phyloP scores from a whole-genome alignment of 2,888 invertebrate genomes.

The Dilophus febrilis region DNA sequence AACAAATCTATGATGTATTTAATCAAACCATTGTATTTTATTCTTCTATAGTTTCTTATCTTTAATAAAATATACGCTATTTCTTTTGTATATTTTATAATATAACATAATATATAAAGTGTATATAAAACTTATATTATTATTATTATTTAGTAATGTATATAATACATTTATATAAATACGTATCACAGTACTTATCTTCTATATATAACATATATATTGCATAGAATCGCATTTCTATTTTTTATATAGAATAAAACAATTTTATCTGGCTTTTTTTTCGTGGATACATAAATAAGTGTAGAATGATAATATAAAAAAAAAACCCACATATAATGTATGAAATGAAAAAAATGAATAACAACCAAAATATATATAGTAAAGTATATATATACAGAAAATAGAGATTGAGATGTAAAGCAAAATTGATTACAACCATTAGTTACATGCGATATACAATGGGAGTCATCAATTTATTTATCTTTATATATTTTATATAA shows the following conservation, averaged over 20 bases:
- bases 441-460: conserved; percentile 35
- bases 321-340: conserved; percentile 1
- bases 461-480: conserved; percentile 35
- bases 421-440: conserved; percentile 33
- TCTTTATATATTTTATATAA: conserved; percentile 15
- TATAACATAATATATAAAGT: no score
- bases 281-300: background rate
- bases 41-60: conserved; percentile 3
- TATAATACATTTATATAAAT: no score
- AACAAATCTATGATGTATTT: conserved; percentile 8
- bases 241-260: no score
- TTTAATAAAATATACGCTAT: conserved; percentile 1
- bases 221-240: no score
- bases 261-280: background rate
- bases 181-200: no score
- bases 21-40: conserved; percentile 6
- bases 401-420: conserved; percentile 35
- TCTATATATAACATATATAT: no score
- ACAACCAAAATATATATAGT: conserved; percentile 4
- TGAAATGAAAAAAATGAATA: background rate
- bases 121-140: no score
- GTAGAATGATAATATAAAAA: background rate
- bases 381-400: conserved; percentile 11
- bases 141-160: no score
- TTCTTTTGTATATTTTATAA: conserved; percentile 1